Evolutionary conservation across 2,113 vertebrate species (phyloP).

Genomic region (Istiophorus platypterus): DNA sequence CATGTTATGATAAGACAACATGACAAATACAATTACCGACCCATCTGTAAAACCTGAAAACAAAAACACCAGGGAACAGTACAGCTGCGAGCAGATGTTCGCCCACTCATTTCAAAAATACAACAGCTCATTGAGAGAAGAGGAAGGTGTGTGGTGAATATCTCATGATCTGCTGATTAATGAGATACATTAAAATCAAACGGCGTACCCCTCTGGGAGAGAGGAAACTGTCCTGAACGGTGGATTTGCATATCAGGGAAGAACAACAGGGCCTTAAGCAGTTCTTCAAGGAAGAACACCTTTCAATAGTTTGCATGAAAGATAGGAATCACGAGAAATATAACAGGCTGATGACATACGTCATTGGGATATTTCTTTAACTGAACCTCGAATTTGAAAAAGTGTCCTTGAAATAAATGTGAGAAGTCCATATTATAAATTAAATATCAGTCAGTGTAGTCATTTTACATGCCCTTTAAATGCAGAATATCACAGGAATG

Average conservation of each 20-base stretch:
- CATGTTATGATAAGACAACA: slow-evolving; percentile 55
- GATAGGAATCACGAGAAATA: background rate
- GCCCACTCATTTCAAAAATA: background rate
- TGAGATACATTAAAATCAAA: slow-evolving; percentile 50
- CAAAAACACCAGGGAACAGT: slow-evolving; percentile 18
- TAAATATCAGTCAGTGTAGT: background rate
- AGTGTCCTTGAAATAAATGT: too few species aligned
- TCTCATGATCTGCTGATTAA: slow-evolving; percentile 57
- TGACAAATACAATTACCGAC: slow-evolving; percentile 63
- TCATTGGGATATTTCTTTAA: background rate
- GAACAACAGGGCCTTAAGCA: slow-evolving; percentile 24
- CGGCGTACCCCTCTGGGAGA: slow-evolving; percentile 27
- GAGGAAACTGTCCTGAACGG: slow-evolving; percentile 36
- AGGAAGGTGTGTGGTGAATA: background rate
- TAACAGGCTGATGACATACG: background rate
- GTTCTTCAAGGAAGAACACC: slow-evolving; percentile 30
- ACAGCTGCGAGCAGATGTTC: slow-evolving; percentile 51
- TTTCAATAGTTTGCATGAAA: slow-evolving; percentile 5
- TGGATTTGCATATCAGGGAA: slow-evolving; percentile 65
- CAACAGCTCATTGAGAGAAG: slow-evolving; percentile 8
- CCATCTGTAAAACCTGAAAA: slow-evolving; percentile 58
- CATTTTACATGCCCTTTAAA: background rate
- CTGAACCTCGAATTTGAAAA: background rate
- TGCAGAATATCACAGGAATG: background rate
- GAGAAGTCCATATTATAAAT: background rate